Percentiles rank a stretch among this genome's conserved stretches.
phyloP scores from a whole-genome alignment of 2,888 invertebrate species.

The Drosophila sordidapex region DNA sequence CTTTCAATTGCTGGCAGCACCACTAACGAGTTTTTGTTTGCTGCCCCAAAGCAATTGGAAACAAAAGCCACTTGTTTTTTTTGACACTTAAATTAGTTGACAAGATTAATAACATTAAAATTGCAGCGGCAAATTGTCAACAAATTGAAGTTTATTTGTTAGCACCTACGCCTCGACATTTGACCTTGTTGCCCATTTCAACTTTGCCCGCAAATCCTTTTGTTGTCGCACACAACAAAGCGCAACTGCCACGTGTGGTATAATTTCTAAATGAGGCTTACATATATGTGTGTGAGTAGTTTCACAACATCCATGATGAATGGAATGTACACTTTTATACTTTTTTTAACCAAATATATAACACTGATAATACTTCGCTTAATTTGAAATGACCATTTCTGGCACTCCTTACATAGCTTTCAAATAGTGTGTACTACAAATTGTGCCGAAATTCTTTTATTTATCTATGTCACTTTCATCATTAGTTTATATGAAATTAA shows the following conservation, averaged over 20 bases:
- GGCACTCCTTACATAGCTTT: neutral
- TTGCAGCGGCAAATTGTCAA: conserved; percentile 62
- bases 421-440: neutral
- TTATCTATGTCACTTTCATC: neutral
- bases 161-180: conserved; percentile 49
- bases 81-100: conserved; percentile 44
- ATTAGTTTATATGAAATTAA: neutral
- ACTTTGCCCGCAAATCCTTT: conserved; percentile 50
- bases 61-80: conserved; percentile 13
- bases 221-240: conserved; percentile 25
- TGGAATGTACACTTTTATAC: neutral
- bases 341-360: neutral
- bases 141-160: conserved; percentile 58
- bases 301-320: neutral
- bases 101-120: conserved; percentile 71
- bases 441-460: neutral
- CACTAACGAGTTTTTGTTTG: conserved; percentile 54
- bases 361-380: neutral
- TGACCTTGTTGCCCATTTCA: conserved; percentile 61
- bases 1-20: conserved; percentile 68
- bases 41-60: conserved; percentile 31
- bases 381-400: neutral
- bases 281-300: neutral
- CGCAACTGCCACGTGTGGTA: conserved; percentile 5
- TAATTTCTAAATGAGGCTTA: too few relatives aligned